A percentile compares a stretch with the other conserved stretches of the same genome.
phyloP scores from a whole-genome alignment of 2,888 invertebrate genomes.

The Strigamia maritima region DNA sequence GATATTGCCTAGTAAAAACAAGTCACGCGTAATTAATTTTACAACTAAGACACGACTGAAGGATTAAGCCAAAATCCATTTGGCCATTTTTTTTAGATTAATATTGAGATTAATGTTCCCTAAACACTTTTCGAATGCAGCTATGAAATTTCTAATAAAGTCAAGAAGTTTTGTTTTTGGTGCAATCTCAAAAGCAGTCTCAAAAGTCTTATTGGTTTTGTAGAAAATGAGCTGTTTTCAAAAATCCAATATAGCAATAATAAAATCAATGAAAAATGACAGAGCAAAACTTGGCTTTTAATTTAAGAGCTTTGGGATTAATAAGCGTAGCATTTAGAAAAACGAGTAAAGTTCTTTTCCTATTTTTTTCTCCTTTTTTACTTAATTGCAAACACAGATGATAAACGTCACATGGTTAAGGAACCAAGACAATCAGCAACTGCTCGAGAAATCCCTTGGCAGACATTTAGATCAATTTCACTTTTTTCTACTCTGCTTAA shows the following conservation, averaged over 20 bases:
- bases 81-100: too few species aligned
- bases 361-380: not conserved
- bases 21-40: too few species aligned
- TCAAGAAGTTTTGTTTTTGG: too few species aligned
- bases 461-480: not conserved
- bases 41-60: too few species aligned
- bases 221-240: not conserved
- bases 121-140: too few species aligned
- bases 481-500: not conserved
- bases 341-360: not conserved
- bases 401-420: not conserved
- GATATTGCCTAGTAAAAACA: too few species aligned
- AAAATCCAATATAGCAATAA: too few species aligned
- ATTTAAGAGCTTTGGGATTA: not conserved
- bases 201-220: not conserved
- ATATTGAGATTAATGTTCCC: too few species aligned
- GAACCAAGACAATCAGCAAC: not conserved
- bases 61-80: too few species aligned
- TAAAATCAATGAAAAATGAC: not conserved
- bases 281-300: not conserved
- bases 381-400: not conserved
- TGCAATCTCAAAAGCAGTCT: not conserved
- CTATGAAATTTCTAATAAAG: too few species aligned
- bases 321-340: not conserved
- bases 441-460: not conserved